phyloP scores from a whole-genome alignment of 2,888 invertebrate genomes.

The Podotricha telesiphe region DNA sequence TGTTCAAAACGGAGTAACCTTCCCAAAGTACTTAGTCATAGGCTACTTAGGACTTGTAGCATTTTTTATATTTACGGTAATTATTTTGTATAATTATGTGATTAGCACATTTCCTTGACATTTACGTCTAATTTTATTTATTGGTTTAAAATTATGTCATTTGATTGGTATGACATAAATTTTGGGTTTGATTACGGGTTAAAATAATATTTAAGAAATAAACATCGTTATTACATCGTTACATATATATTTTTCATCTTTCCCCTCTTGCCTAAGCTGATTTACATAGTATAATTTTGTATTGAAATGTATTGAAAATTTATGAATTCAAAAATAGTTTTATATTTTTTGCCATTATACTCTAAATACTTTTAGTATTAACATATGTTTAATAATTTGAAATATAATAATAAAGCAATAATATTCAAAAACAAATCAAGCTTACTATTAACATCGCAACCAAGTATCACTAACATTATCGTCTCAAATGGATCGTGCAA shows the following conservation, averaged over 20 bases:
- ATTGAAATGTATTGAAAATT: too few species aligned
- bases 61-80: slow-evolving; percentile 8
- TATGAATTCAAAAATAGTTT: too few species aligned
- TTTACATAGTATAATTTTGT: neutral
- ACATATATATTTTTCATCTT: neutral
- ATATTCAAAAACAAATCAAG: neutral
- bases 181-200: slow-evolving; percentile 2
- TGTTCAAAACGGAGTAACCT: slow-evolving; percentile 20
- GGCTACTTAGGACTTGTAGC: slow-evolving; percentile 18
- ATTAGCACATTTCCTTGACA: slow-evolving; percentile 24
- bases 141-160: slow-evolving; percentile 5
- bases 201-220: neutral
- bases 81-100: slow-evolving; percentile 14
- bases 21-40: slow-evolving; percentile 17
- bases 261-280: neutral
- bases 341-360: neutral
- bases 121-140: slow-evolving; percentile 15
- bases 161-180: slow-evolving; percentile 4
- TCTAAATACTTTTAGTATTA: neutral
- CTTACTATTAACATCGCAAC: neutral
- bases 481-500: slow-evolving; percentile 29
- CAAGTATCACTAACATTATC: slow-evolving; percentile 6
- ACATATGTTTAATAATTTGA: neutral
- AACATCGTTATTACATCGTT: slow-evolving; percentile 4
- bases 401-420: neutral